phyloP scores from a whole-genome alignment of 2,888 invertebrate genomes.

The Marronus borbonicus region DNA sequence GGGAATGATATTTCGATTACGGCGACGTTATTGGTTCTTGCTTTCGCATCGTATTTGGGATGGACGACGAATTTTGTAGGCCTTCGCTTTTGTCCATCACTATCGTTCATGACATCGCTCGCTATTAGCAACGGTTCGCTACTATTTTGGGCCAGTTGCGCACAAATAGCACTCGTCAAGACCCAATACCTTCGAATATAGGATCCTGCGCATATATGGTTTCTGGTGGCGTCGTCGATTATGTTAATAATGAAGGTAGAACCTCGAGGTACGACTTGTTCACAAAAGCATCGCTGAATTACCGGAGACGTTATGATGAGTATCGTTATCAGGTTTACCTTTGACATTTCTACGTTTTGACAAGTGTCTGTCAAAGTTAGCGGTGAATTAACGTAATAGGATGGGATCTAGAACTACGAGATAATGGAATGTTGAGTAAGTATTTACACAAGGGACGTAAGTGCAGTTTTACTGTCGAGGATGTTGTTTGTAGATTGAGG shows the following conservation, averaged over 20 bases:
- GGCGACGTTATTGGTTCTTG: slow-evolving; percentile 21
- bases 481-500: too few species aligned
- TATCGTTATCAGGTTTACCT: not conserved
- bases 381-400: too few species aligned
- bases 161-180: slow-evolving; percentile 28
- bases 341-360: slow-evolving; percentile 4
- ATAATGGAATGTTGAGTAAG: too few species aligned
- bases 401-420: too few species aligned
- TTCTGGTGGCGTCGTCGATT: not conserved
- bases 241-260: slow-evolving; percentile 20
- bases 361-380: not conserved
- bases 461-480: too few species aligned
- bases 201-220: slow-evolving; percentile 27
- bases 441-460: too few species aligned
- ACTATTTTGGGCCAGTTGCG: not conserved
- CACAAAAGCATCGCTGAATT: not conserved
- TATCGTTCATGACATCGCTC: slow-evolving; percentile 1
- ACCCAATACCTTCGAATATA: slow-evolving; percentile 18
- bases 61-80: not conserved
- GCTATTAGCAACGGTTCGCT: slow-evolving; percentile 1
- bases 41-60: slow-evolving; percentile 5
- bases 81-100: not conserved
- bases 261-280: slow-evolving; percentile 16
- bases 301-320: not conserved
- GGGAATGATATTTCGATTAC: slow-evolving; percentile 13